Percentiles rank a stretch among this genome's conserved stretches.
Conservation (phyloP, 2,797 vertebrate species). For the Nannoperca obscura region DNA sequence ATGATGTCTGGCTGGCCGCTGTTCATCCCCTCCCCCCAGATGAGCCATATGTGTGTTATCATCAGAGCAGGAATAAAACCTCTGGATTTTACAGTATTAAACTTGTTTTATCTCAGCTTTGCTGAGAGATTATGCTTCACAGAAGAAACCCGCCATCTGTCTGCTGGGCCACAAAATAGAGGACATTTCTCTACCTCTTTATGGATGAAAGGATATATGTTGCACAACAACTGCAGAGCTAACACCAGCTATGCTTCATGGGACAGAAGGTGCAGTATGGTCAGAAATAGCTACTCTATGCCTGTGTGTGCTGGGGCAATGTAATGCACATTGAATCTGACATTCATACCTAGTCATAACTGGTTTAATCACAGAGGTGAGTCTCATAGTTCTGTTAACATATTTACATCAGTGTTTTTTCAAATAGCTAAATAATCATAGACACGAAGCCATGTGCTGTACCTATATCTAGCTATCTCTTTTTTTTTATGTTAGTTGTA, state of each 20-base stretch:
- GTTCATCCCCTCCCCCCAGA: conserved; percentile 73
- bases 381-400: neutral
- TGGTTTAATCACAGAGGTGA: conserved; percentile 7
- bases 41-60: conserved; percentile 86
- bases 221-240: conserved; percentile 42
- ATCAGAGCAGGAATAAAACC: conserved; percentile 86
- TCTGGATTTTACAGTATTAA: conserved; percentile 87
- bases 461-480: neutral
- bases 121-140: conserved; percentile 87
- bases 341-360: conserved; percentile 16
- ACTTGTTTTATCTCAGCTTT: conserved; percentile 92
- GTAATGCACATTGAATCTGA: conserved; percentile 1
- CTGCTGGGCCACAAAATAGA: conserved; percentile 71
- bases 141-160: conserved; percentile 90
- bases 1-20: conserved; percentile 39
- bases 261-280: conserved; percentile 51
- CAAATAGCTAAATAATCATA: neutral
- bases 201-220: conserved; percentile 44
- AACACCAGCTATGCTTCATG: conserved; percentile 39
- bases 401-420: neutral
- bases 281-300: conserved; percentile 39
- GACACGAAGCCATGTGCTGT: neutral
- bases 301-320: conserved; percentile 31
- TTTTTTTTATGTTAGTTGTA: neutral
- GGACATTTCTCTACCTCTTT: conserved; percentile 66